Evolutionary conservation across 2,888 invertebrate genomes (phyloP).

Genomic region (Gymnosoma rotundatum): DNA sequence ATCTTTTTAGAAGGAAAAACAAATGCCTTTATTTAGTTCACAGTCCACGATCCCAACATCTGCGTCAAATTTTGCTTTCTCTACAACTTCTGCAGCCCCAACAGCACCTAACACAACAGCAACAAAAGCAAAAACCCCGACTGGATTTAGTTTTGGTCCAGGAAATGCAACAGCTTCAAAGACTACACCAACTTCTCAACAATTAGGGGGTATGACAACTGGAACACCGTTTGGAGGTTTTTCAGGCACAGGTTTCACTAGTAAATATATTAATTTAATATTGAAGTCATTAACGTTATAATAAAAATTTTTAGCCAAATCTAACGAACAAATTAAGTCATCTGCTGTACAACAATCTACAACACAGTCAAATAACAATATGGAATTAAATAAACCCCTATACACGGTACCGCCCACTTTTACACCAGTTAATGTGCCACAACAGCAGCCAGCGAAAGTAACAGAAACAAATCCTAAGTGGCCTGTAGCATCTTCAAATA

Average conservation of each 20-base stretch:
- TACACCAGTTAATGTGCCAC: conserved; percentile 72
- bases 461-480: conserved; percentile 24
- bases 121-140: conserved; percentile 63
- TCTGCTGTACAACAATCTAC: conserved; percentile 11
- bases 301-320: conserved; percentile 38
- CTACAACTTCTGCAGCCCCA: neutral
- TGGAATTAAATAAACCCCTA: conserved; percentile 74
- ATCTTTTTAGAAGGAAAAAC: conserved; percentile 74
- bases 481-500: conserved; percentile 45
- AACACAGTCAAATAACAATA: conserved; percentile 12
- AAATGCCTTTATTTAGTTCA: conserved; percentile 62
- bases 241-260: conserved; percentile 21
- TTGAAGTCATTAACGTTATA: neutral
- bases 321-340: conserved; percentile 31
- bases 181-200: conserved; percentile 45
- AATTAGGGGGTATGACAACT: conserved; percentile 64
- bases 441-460: conserved; percentile 30
- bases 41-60: conserved; percentile 37
- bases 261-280: conserved; percentile 13
- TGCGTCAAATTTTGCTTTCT: conserved; percentile 37
- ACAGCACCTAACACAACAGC: conserved; percentile 41
- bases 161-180: conserved; percentile 1
- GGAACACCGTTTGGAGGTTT: conserved; percentile 42
- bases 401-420: conserved; percentile 78
- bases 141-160: conserved; percentile 66